These are phyloP conservation scores for Diplosoma virens DNA, from an alignment of 23 tunicate species.

Conservation along the genomic window DNA sequence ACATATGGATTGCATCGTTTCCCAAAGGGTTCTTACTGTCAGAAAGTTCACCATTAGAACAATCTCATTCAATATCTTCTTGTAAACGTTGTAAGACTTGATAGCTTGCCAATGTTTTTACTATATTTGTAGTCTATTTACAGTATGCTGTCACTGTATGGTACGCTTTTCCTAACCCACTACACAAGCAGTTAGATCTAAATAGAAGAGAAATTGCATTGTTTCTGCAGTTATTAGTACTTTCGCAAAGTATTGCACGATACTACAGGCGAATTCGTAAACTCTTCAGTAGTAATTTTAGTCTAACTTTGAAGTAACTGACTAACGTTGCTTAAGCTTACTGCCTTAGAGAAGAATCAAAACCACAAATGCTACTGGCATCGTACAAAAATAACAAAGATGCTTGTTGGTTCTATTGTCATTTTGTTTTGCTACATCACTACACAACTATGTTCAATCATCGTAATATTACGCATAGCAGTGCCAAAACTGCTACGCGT, in stretches of 20 bases:
- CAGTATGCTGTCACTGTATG: neutral
- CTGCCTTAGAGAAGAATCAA: neutral
- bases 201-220: neutral
- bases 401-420: no score
- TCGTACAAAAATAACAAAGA: no score
- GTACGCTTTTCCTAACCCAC: neutral
- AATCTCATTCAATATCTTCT: no score
- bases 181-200: neutral
- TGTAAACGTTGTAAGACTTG: no score
- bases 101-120: neutral
- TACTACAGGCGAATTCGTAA: neutral
- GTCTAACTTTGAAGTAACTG: no score
- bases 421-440: no score
- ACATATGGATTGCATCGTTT: no score
- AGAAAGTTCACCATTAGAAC: neutral
- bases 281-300: neutral
- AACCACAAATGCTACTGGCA: no score
- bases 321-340: no score
- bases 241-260: neutral
- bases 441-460: neutral
- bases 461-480: neutral
- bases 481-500: neutral
- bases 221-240: neutral
- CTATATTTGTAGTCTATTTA: neutral
- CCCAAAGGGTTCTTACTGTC: no score